phyloP scores from a whole-genome alignment of 2,888 invertebrate genomes.

The Callyntrura guangdongensis region DNA sequence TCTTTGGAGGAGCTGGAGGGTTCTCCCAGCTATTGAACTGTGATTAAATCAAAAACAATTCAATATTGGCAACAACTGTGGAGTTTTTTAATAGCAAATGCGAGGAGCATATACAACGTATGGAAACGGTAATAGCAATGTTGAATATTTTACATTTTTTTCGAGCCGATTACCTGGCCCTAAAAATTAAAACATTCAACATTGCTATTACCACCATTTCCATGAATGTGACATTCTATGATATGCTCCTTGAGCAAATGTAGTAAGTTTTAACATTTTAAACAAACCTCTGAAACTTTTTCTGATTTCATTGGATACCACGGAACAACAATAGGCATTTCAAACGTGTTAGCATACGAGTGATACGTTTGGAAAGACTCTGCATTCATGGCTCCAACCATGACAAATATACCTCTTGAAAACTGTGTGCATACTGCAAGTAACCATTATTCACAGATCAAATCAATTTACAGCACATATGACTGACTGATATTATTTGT shows the following conservation, averaged over 20 bases:
- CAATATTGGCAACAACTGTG: not conserved
- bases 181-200: no score
- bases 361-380: constrained; percentile 97
- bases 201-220: no score
- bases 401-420: constrained; percentile 94
- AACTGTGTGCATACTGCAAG: constrained; percentile 95
- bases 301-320: constrained; percentile 90
- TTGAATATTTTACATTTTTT: no score
- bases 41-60: not conserved
- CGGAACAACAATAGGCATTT: constrained; percentile 97
- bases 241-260: no score
- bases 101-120: not conserved
- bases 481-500: no score
- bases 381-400: constrained; percentile 96
- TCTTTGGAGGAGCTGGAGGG: constrained; percentile 61
- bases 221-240: no score
- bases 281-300: constrained; percentile 67
- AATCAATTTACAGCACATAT: no score
- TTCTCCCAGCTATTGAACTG: constrained; percentile 73
- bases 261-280: no score
- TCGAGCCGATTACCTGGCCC: no score
- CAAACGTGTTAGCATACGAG: constrained; percentile 97
- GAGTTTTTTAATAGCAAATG: not conserved
- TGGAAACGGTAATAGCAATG: no score
- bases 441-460: constrained; percentile 85